phyloP scores from a whole-genome alignment of 2,797 vertebrate species.

The Rhinogobio ventralis region DNA sequence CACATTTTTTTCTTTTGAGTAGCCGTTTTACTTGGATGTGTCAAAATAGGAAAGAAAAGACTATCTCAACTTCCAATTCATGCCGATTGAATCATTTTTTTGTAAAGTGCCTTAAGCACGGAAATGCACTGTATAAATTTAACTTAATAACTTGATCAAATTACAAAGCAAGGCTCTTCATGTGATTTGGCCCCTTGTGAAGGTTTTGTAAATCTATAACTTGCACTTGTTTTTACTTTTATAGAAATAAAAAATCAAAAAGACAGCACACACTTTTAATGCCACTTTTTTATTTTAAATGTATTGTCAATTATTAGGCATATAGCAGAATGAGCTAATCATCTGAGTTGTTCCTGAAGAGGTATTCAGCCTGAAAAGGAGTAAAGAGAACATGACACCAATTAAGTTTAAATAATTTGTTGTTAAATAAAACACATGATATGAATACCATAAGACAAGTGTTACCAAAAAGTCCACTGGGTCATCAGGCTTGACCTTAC shows the following conservation, averaged over 20 bases:
- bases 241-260: background rate
- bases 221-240: background rate
- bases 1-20: background rate
- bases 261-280: background rate
- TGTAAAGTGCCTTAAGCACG: no score
- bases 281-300: background rate
- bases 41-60: no score
- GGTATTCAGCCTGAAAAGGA: slow-evolving; percentile 87
- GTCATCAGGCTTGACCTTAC: slow-evolving; percentile 87
- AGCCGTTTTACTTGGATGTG: no score
- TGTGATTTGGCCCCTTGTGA: background rate
- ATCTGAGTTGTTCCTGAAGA: slow-evolving; percentile 83
- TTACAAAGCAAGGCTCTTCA: background rate
- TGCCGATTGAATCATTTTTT: background rate
- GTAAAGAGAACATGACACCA: slow-evolving; percentile 26
- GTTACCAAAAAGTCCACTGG: slow-evolving; percentile 92
- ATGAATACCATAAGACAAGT: background rate
- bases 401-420: background rate
- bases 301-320: background rate
- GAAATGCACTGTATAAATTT: no score
- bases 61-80: background rate
- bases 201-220: background rate
- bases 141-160: background rate
- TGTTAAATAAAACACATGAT: background rate
- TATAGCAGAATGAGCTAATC: slow-evolving; percentile 58